A percentile compares a stretch with the other conserved stretches of the same genome.
Conservation (phyloP, 2,888 invertebrate genomes). For the Drosophila fungiperda region DNA sequence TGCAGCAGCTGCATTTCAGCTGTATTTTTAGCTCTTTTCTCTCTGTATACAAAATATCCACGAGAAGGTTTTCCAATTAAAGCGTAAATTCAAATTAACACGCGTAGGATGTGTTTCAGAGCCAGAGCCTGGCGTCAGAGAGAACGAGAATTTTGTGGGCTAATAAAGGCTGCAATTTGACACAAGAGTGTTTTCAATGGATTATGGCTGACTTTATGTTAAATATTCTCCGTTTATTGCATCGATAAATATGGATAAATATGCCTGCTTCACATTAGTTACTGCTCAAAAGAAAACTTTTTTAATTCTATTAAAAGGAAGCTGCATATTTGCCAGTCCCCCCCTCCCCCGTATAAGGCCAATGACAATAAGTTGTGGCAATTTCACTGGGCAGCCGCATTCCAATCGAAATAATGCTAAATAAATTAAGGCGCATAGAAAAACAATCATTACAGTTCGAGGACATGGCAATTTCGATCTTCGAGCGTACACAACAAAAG, state of each 20-base stretch:
- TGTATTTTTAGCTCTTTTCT: slow-evolving; percentile 14
- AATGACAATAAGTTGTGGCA: slow-evolving; percentile 42
- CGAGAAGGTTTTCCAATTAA: slow-evolving; percentile 62
- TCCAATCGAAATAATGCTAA: slow-evolving; percentile 64
- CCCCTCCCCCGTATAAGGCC: not conserved
- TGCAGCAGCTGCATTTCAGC: slow-evolving; percentile 51
- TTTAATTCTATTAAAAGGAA: slow-evolving; percentile 32
- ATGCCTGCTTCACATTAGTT: slow-evolving; percentile 15
- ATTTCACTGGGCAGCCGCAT: slow-evolving; percentile 16
- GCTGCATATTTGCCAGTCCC: slow-evolving; percentile 11
- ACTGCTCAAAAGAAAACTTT: slow-evolving; percentile 19
- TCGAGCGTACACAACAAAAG: slow-evolving; percentile 35
- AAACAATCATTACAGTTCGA: slow-evolving; percentile 75
- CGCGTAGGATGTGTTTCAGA: slow-evolving; percentile 45
- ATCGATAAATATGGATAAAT: slow-evolving; percentile 19
- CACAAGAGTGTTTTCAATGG: slow-evolving; percentile 15
- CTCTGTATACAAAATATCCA: slow-evolving; percentile 22
- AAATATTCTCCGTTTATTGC: not conserved
- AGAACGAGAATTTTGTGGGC: not conserved
- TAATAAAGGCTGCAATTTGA: slow-evolving; percentile 2
- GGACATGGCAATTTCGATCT: slow-evolving; percentile 61
- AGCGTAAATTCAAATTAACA: slow-evolving; percentile 73
- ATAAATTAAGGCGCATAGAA: slow-evolving; percentile 68
- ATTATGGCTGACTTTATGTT: not conserved
- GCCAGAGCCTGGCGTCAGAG: not conserved